phyloP scores from a whole-genome alignment of 2,888 invertebrate genomes.

The Idaea dimidiata region DNA sequence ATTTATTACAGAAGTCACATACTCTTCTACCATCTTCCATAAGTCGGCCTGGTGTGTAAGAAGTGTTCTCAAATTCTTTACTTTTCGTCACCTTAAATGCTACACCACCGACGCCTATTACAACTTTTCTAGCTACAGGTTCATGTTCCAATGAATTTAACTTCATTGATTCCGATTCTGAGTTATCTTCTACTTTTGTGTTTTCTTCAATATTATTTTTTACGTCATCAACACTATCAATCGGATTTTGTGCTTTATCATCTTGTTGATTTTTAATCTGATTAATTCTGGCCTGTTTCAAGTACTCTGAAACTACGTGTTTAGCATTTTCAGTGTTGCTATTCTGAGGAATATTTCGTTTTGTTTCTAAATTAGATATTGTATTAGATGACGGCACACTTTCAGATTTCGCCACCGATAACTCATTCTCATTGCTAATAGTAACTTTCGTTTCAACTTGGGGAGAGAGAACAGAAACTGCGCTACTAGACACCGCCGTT shows the following conservation, averaged over 20 bases:
- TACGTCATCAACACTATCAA: slow-evolving; percentile 55
- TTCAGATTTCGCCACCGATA: slow-evolving; percentile 43
- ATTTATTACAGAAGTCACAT: slow-evolving; percentile 94
- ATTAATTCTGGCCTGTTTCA: slow-evolving; percentile 81
- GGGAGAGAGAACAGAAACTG: slow-evolving; percentile 34
- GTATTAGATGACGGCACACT: slow-evolving; percentile 31
- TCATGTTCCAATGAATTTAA: slow-evolving; percentile 64
- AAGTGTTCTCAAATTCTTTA: slow-evolving; percentile 69
- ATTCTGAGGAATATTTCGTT: slow-evolving; percentile 46
- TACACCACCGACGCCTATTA: slow-evolving; percentile 83
- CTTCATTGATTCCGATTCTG: slow-evolving; percentile 60
- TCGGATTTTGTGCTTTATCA: slow-evolving; percentile 44
- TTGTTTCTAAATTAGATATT: slow-evolving; percentile 40
- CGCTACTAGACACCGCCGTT: slow-evolving; percentile 32
- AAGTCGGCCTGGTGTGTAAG: slow-evolving; percentile 77
- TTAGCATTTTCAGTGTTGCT: slow-evolving; percentile 79
- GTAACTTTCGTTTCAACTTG: slow-evolving; percentile 37
- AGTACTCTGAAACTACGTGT: slow-evolving; percentile 83
- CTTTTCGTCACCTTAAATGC: slow-evolving; percentile 80
- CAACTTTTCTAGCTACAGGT: slow-evolving; percentile 79
- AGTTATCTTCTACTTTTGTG: slow-evolving; percentile 47
- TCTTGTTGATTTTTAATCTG: slow-evolving; percentile 65
- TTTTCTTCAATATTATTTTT: slow-evolving; percentile 57
- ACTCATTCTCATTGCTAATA: slow-evolving; percentile 29
- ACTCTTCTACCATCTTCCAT: slow-evolving; percentile 88